Conservation (phyloP, 1,140 invertebrate species). For the Polypedilum vanderplanki region DNA sequence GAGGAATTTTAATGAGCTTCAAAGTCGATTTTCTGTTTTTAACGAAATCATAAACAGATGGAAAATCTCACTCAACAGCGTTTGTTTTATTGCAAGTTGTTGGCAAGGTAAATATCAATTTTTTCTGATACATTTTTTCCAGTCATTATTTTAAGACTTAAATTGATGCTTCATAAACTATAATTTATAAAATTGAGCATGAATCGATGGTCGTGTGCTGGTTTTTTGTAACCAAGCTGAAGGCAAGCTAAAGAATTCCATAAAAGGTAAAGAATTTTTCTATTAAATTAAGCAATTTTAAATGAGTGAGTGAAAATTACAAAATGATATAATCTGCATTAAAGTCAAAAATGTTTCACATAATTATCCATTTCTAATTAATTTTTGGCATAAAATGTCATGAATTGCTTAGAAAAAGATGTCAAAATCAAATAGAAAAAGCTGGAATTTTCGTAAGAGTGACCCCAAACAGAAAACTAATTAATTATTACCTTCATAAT, state of each 20-base stretch:
- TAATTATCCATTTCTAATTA: slow-evolving; percentile 6
- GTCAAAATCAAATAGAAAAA: slow-evolving; percentile 11
- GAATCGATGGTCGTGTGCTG: too few relatives aligned
- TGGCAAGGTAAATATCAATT: neutral
- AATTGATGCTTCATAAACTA: too few relatives aligned
- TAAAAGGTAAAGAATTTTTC: too few relatives aligned
- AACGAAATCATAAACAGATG: slow-evolving; percentile 19
- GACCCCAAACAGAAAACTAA: neutral
- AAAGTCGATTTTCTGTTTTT: slow-evolving; percentile 27
- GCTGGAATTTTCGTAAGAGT: neutral
- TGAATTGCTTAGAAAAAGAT: neutral
- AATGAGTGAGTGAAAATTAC: too few relatives aligned
- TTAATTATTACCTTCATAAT: neutral
- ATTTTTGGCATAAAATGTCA: slow-evolving; percentile 5
- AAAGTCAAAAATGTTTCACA: neutral
- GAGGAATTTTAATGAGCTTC: slow-evolving; percentile 20
- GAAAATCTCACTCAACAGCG: slow-evolving; percentile 4
- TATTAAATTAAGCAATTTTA: too few relatives aligned
- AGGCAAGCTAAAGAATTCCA: too few relatives aligned
- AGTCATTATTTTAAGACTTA: neutral
- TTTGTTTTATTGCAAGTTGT: neutral
- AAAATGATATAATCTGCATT: neutral
- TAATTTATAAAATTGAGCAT: too few relatives aligned
- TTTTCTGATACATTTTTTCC: slow-evolving; percentile 9
- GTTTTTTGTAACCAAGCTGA: too few relatives aligned